phyloP scores from a whole-genome alignment of 2,113 vertebrate species.

The Tiliqua scincoides region DNA sequence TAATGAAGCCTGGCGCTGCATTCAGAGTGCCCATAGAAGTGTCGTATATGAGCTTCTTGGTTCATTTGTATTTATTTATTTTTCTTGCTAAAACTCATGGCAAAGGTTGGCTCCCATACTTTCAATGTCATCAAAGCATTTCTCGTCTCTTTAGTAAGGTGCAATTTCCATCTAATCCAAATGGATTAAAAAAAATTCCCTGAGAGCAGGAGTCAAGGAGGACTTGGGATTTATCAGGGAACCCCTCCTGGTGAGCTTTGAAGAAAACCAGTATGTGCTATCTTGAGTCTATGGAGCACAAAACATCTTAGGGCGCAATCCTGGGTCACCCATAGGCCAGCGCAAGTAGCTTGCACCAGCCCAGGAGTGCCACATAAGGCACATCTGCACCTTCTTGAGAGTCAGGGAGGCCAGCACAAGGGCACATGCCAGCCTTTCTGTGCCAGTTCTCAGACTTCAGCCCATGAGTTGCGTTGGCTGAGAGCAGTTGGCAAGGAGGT shows the following conservation, averaged over 20 bases:
- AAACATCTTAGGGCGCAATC: too few relatives aligned
- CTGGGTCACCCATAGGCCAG: too few relatives aligned
- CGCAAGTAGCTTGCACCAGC: too few relatives aligned
- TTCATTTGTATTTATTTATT: not conserved
- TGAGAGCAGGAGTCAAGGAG: too few relatives aligned
- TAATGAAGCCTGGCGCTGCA: not conserved
- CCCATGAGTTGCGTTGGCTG: too few relatives aligned
- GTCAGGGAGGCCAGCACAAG: too few relatives aligned
- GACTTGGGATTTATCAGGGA: not conserved
- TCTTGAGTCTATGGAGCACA: not conserved
- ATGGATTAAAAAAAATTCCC: not conserved
- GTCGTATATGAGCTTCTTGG: not conserved
- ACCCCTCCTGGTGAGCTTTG: not conserved
- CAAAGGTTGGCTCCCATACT: not conserved
- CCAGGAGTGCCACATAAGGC: too few relatives aligned
- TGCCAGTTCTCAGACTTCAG: too few relatives aligned
- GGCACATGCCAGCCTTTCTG: too few relatives aligned
- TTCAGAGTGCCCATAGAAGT: not conserved
- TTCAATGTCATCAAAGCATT: not conserved
- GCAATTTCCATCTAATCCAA: not conserved
- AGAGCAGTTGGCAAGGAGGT: too few relatives aligned
- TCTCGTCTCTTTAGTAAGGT: not conserved
- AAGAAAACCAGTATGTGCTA: not conserved
- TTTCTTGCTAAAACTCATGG: not conserved
- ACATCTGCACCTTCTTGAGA: too few relatives aligned